Evolutionary conservation across 2,797 vertebrate species (phyloP).

Genomic region (Halcyon chelicuti): DNA sequence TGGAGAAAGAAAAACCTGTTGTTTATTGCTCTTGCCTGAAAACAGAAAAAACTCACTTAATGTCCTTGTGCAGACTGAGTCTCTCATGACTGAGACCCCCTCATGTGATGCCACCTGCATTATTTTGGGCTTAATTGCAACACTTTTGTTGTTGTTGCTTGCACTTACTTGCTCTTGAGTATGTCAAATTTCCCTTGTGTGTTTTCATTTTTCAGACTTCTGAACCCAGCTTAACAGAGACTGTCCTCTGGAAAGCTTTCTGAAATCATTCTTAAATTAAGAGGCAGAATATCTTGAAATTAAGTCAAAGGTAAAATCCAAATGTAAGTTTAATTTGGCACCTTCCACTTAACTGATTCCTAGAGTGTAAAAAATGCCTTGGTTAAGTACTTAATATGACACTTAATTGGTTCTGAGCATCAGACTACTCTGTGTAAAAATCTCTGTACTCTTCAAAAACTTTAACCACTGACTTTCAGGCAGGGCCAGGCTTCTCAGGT

Average conservation of each 20-base stretch:
- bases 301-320: constrained; percentile 60
- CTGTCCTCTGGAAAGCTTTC: constrained; percentile 47
- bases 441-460: constrained; percentile 50
- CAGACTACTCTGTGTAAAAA: constrained; percentile 36
- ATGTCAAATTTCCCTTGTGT: neutral
- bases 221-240: constrained; percentile 10
- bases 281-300: constrained; percentile 59
- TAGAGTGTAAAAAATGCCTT: constrained; percentile 19
- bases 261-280: constrained; percentile 30
- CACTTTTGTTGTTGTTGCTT: constrained; percentile 27
- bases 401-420: constrained; percentile 61
- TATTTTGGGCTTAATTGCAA: constrained; percentile 45
- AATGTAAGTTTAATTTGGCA: constrained; percentile 65
- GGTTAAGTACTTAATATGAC: constrained; percentile 63
- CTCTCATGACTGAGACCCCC: constrained; percentile 9
- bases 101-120: constrained; percentile 33
- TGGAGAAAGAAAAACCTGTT: neutral
- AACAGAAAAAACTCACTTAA: neutral
- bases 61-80: neutral
- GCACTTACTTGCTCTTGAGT: constrained; percentile 1
- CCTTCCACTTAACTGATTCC: constrained; percentile 64
- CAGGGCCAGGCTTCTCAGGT: neutral
- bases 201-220: constrained; percentile 27
- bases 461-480: constrained; percentile 54
- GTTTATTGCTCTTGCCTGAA: constrained; percentile 3